Evolutionary conservation across 92 coral and sea anemone species (phyloP).

Genomic region (Scolanthus callimorphus): DNA sequence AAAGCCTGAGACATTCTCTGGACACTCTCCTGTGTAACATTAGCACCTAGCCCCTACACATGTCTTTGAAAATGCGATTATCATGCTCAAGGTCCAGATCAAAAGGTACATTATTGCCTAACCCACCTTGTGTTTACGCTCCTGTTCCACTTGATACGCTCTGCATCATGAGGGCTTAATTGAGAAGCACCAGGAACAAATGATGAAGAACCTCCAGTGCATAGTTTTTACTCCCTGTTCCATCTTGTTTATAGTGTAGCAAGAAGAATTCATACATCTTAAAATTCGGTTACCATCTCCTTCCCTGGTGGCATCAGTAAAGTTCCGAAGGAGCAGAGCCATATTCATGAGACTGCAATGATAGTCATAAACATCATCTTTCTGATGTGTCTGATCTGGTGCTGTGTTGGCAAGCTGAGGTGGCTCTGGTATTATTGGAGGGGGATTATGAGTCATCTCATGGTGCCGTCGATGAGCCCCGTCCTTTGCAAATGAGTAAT

Average conservation of each 20-base stretch:
- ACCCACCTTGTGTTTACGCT: no score
- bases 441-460: no score
- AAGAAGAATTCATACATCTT: conserved; percentile 20
- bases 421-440: no score
- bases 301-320: conserved; percentile 9
- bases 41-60: no score
- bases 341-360: conserved; percentile 21
- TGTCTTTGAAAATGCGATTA: no score
- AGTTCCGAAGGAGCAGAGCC: conserved; percentile 11
- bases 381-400: conserved; percentile 8
- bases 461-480: no score
- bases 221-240: conserved; percentile 38
- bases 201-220: conserved; percentile 23
- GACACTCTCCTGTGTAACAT: no score
- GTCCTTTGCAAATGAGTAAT: no score
- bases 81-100: no score
- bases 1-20: no score
- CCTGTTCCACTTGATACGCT: conserved; percentile 28
- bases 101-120: no score
- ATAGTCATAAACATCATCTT: conserved; percentile 20
- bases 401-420: neutral
- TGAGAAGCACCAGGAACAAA: conserved; percentile 12
- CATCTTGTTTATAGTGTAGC: conserved; percentile 32
- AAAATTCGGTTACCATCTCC: conserved; percentile 5
- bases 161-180: conserved; percentile 27